These are phyloP conservation scores for Dryomyza anilis DNA, from an alignment of 2,888 invertebrate species.

Conservation along the genomic window DNA sequence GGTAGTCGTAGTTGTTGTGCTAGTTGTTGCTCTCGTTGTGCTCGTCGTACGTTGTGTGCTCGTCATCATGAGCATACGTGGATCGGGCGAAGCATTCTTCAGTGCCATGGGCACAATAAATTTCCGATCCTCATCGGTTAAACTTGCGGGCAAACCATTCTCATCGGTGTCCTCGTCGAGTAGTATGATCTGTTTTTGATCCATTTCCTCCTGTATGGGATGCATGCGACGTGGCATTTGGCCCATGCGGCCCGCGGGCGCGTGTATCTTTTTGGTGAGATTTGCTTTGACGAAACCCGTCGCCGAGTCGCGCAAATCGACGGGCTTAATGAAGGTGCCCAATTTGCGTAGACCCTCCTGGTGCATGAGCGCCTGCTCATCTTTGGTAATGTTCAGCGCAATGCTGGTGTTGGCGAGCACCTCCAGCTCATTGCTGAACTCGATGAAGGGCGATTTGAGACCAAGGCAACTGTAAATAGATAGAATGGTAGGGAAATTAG, in stretches of 20 bases:
- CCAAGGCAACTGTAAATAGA: constrained; percentile 54
- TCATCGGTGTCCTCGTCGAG: constrained; percentile 59
- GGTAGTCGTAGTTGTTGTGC: constrained; percentile 43
- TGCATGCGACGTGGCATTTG: constrained; percentile 47
- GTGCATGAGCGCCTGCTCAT: constrained; percentile 59
- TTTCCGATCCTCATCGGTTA: constrained; percentile 59
- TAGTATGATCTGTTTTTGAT: constrained; percentile 58
- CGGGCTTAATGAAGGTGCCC: constrained; percentile 59
- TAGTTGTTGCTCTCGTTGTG: constrained; percentile 38
- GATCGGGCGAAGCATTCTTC: constrained; percentile 57
- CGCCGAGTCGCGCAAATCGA: constrained; percentile 56
- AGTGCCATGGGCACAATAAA: constrained; percentile 61
- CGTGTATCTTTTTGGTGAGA: constrained; percentile 53
- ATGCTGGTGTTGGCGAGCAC: constrained; percentile 58
- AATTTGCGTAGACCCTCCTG: constrained; percentile 58
- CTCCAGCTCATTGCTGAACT: constrained; percentile 57
- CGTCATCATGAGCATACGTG: constrained; percentile 41
- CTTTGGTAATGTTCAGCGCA: constrained; percentile 59
- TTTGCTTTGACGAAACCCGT: constrained; percentile 58
- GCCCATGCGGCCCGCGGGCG: constrained; percentile 34
- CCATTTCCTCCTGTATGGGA: constrained; percentile 60
- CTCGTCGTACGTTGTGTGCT: constrained; percentile 37
- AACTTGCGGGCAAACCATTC: constrained; percentile 56
- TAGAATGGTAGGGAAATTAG: too few species aligned
- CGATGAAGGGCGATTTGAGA: constrained; percentile 59